phyloP scores from a whole-genome alignment of 2,797 vertebrate genomes.

The Phrynocephalus forsythii region DNA sequence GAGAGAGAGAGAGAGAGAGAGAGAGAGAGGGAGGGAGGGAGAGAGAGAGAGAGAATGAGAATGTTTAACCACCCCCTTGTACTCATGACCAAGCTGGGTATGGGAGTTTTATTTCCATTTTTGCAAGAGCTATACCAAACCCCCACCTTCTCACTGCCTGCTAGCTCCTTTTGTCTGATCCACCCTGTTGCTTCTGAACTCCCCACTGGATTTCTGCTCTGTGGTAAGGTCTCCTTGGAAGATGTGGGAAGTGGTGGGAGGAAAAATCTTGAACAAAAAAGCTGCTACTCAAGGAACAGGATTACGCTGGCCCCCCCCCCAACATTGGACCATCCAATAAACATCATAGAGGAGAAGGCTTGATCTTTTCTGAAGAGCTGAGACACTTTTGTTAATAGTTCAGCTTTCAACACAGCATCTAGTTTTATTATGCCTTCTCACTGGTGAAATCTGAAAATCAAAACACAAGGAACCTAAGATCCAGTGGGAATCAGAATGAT shows the following conservation, averaged over 20 bases:
- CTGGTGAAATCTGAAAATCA: neutral
- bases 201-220: neutral
- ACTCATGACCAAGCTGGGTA: constrained; percentile 25
- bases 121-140: constrained; percentile 3
- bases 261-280: neutral
- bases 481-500: neutral
- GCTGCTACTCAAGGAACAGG: neutral
- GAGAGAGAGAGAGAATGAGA: neutral
- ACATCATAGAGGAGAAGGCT: neutral
- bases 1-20: neutral
- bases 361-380: neutral
- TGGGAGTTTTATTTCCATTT: constrained; percentile 36
- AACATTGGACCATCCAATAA: neutral
- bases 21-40: too few relatives aligned
- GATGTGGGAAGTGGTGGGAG: neutral
- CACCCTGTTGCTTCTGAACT: constrained; percentile 27
- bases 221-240: neutral
- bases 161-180: constrained; percentile 25
- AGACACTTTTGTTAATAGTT: neutral
- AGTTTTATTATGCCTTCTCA: neutral
- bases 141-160: constrained; percentile 26
- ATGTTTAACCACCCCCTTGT: neutral
- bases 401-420: neutral
- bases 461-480: constrained; percentile 4
- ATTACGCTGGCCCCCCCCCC: neutral